Conservation (phyloP, 1,140 invertebrate species). For the Cephus cinctus region DNA sequence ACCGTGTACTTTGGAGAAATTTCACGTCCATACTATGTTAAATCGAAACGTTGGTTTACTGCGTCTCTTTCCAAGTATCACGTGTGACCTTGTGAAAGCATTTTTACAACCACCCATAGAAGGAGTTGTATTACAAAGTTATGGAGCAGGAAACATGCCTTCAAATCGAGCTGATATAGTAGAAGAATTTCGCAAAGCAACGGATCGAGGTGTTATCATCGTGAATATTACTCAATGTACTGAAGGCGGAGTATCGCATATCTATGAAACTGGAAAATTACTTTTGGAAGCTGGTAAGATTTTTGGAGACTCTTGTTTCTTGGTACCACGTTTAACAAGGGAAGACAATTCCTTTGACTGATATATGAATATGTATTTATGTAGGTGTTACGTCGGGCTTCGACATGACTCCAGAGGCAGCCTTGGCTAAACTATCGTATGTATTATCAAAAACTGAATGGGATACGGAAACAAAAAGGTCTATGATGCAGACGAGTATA, state of each 20-base stretch:
- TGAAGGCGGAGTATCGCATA: slow-evolving; percentile 70
- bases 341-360: not conserved
- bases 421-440: slow-evolving; percentile 88
- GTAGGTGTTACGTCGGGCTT: slow-evolving; percentile 85
- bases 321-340: no score
- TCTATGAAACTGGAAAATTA: slow-evolving; percentile 78
- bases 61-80: slow-evolving; percentile 89
- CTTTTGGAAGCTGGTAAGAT: slow-evolving; percentile 39
- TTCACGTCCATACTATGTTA: slow-evolving; percentile 75
- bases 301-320: no score
- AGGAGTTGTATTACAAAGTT: slow-evolving; percentile 89
- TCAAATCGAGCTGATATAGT: slow-evolving; percentile 81
- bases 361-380: not conserved
- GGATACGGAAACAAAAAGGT: slow-evolving; percentile 70
- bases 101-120: slow-evolving; percentile 83
- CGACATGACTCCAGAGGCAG: slow-evolving; percentile 96
- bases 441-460: slow-evolving; percentile 84
- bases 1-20: slow-evolving; percentile 70
- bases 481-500: slow-evolving; percentile 79
- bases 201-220: slow-evolving; percentile 80
- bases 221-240: slow-evolving; percentile 92
- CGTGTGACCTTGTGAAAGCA: slow-evolving; percentile 71
- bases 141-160: slow-evolving; percentile 91
- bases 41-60: slow-evolving; percentile 84
- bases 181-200: slow-evolving; percentile 70